Conservation (phyloP, 2,113 vertebrate genomes). For the Podocnemis expansa region DNA sequence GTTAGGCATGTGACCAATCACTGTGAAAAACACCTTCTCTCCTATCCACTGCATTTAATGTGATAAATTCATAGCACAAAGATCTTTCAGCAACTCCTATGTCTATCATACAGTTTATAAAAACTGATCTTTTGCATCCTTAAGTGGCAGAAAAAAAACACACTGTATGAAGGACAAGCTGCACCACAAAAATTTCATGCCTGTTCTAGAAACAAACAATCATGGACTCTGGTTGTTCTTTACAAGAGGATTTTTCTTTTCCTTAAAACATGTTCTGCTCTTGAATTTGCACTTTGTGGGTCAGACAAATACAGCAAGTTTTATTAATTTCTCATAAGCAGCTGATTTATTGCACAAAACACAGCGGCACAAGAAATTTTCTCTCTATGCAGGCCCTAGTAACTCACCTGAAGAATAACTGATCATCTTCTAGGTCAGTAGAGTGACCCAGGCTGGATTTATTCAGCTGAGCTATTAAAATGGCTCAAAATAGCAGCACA, state of each 20-base stretch:
- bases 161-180: not conserved
- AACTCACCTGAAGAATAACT: not conserved
- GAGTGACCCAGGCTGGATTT: not conserved
- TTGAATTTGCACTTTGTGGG: not conserved
- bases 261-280: conserved; percentile 6
- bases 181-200: too few species aligned
- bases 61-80: conserved; percentile 17
- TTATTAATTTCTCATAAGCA: not conserved
- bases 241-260: conserved; percentile 25
- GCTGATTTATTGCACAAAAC: not conserved
- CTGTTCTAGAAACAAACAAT: conserved; percentile 35
- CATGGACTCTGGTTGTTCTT: conserved; percentile 45
- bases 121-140: not conserved
- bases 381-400: not conserved
- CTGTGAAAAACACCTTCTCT: not conserved
- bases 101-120: not conserved
- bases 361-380: not conserved
- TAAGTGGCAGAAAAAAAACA: not conserved
- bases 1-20: not conserved
- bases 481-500: not conserved
- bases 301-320: not conserved
- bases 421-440: conserved; percentile 1
- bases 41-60: not conserved
- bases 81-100: conserved; percentile 6
- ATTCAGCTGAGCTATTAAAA: not conserved